Evolutionary conservation across 2,113 vertebrate species (phyloP), one percentile per base, ranked within the genome.

Genomic region (Phalacrocorax pelagicus): DNA sequence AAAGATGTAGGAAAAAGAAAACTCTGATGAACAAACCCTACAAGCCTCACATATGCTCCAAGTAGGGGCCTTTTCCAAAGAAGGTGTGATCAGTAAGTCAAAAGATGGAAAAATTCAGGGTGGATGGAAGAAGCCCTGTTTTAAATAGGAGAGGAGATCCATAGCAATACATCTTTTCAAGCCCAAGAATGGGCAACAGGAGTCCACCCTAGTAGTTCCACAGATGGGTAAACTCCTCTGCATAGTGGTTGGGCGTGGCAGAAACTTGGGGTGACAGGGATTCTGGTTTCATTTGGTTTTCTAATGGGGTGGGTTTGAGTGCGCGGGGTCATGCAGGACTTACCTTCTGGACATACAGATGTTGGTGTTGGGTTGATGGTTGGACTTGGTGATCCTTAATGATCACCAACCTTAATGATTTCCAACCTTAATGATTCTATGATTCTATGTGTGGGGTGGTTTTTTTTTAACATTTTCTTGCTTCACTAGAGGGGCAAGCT

Each of bases 311-410:
- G 11, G 5, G 18, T 52, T 74, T 85, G 61, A 87, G 69, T 30
- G 24, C 42, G 40, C 40, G 57, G 44, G 27, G 58, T 90, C 12
- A 10, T 11, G 61, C 36, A 34, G 55, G 34, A 66, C 59, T 49
- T 0, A 0, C 12, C 24, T 86, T 3, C 34, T 69, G 63, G 30
- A 61, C 34, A 14, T 17, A 38, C 2, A 29, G 29, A 23, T 27
- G 38, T 38, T 38, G 38, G 38, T 38, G 38, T 38, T 38, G 38
- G 38, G 38, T 38, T 38, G 38, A 38, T 38, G 38, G 38, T 38
- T 10, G 38, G 38, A 38, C 38, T 38, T 38, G 10, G 38, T 38
- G 38, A 11, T 38, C 38, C 38, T 38, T n/a, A n/a, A n/a, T n/a
- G n/a, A n/a, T n/a, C n/a, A n/a, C n/a, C n/a, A n/a, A n/a, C n/a